These are phyloP conservation scores for Molorchus minor DNA, from an alignment of 2,888 invertebrate genomes.

Conservation along the genomic window DNA sequence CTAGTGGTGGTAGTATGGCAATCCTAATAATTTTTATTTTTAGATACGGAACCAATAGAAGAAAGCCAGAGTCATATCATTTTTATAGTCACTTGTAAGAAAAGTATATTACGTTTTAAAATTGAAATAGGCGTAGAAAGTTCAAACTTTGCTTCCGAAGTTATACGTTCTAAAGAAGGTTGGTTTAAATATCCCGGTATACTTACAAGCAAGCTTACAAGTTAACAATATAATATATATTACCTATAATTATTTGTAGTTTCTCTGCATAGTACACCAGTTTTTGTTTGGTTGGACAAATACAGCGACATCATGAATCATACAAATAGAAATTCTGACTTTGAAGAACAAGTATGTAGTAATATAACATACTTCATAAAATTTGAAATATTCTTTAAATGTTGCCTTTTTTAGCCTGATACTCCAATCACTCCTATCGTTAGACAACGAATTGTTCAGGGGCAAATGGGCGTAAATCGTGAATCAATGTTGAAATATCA, in stretches of 20 bases:
- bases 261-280: constrained; percentile 51
- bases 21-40: constrained; percentile 15
- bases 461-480: constrained; percentile 65
- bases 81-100: constrained; percentile 66
- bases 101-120: constrained; percentile 65
- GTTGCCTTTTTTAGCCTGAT: constrained; percentile 60
- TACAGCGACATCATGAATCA: constrained; percentile 63
- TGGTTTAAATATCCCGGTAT: constrained; percentile 30
- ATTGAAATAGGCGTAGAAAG: constrained; percentile 70
- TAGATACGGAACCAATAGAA: constrained; percentile 66
- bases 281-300: constrained; percentile 71
- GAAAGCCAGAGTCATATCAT: constrained; percentile 65
- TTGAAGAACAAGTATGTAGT: constrained; percentile 53
- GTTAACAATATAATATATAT: no score
- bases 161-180: constrained; percentile 78
- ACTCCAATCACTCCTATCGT: constrained; percentile 67
- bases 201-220: no score
- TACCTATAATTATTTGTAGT: constrained; percentile 42
- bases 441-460: constrained; percentile 68
- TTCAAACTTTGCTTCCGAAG: constrained; percentile 77
- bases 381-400: no score
- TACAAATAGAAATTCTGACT: constrained; percentile 52
- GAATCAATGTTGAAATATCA: constrained; percentile 82
- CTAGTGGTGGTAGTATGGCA: background rate
- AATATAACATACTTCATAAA: constrained; percentile 1